Percentiles rank a stretch among this genome's conserved stretches.
phyloP scores from a whole-genome alignment of 1,140 invertebrate species.

The Drosophila hydei region DNA sequence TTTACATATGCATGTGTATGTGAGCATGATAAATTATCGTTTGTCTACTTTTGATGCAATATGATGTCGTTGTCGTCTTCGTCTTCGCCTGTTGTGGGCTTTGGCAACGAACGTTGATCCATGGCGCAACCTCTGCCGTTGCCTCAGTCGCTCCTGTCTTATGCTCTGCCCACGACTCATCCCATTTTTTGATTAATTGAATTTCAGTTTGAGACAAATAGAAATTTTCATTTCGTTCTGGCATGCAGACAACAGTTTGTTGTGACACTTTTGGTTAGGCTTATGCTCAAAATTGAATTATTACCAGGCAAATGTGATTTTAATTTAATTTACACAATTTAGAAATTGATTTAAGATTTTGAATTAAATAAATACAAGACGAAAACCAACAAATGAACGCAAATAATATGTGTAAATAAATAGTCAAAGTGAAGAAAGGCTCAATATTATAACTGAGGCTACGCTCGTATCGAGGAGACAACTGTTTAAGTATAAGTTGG shows the following conservation, averaged over 20 bases:
- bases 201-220: constrained; percentile 71
- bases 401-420: no score
- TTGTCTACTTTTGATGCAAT: constrained; percentile 74
- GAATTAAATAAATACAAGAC: neutral
- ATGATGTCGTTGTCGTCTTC: constrained; percentile 64
- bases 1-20: constrained; percentile 37
- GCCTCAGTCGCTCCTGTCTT: neutral
- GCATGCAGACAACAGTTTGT: constrained; percentile 61
- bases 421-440: no score
- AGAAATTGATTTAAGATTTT: neutral
- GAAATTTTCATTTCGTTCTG: constrained; percentile 60
- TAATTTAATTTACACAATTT: constrained; percentile 45
- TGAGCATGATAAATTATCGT: constrained; percentile 77
- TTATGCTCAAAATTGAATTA: constrained; percentile 65
- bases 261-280: constrained; percentile 59
- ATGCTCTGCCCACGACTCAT: constrained; percentile 29
- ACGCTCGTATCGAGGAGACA: no score
- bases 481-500: no score
- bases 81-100: constrained; percentile 1
- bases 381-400: neutral
- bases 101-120: constrained; percentile 8
- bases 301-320: constrained; percentile 45
- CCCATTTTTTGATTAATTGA: constrained; percentile 74
- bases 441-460: no score
- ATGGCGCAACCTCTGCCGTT: constrained; percentile 16